Evolutionary conservation across 2,888 invertebrate genomes (phyloP), one percentile per base, ranked within the genome.

Genomic region (Exephanes ischioxanthus): DNA sequence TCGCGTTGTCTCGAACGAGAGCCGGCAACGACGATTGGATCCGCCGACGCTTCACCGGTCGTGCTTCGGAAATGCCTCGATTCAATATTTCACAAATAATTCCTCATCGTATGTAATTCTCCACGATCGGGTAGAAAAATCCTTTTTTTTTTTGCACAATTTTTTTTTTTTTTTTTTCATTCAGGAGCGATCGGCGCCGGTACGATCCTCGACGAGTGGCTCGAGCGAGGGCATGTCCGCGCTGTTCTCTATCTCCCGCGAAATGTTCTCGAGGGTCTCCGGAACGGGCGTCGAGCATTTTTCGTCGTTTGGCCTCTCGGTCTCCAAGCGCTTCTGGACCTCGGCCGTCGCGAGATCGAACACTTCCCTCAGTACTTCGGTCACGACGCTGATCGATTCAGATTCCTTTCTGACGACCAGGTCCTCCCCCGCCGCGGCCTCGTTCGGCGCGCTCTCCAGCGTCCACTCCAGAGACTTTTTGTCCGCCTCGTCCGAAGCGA

Each of bases 151-250:
- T n/a, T 45, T 45, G 11, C 30, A 66, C 48, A 66, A 75, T 30
- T 66, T 30, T 22, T 67, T 63, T 3, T 41, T 41, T 41, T 11
- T 9, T 41, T 41, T 41, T 41, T 5, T 11, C 9, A 16, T 48
- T 48, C 45, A 48, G 45, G 16, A 48, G 3, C 16, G 45, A 14
- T 48, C 45, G 2, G 2, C 9, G 37, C 55, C 75, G 66, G 55
- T 37, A 55, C 68, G 82, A 7, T 88, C 89, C 2, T 86, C 85
- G 33, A 71, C 70, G 30, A 90, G 86, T 0, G 90, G 85, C 70
- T 92, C 89, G 6, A 90, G 86, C 51, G 89, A 86, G 22, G 89
- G 90, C 91, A 89, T 89, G 30, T 91, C 90, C 0, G 87, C 89
- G 73, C 88, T 90, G 19, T 87, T 92, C 1, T 86, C 85, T 80